Evolutionary conservation across 1,140 invertebrate genomes (phyloP).

Genomic region (Drosophila pachea): DNA sequence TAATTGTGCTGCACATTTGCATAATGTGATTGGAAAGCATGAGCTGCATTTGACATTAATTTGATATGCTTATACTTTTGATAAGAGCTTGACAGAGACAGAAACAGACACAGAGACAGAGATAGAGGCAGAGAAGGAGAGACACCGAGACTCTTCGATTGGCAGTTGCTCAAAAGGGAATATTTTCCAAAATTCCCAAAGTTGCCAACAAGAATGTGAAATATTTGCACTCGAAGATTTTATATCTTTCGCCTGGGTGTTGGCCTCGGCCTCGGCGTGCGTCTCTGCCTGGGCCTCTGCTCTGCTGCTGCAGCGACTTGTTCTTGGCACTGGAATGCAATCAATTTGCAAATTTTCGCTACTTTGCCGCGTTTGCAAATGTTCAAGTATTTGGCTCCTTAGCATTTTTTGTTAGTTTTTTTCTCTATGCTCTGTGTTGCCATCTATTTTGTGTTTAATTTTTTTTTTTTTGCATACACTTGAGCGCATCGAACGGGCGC

Average conservation of each 20-base stretch:
- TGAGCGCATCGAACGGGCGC: constrained; percentile 62
- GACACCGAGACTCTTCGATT: constrained; percentile 21
- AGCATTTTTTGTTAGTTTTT: constrained; percentile 51
- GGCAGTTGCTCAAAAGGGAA: constrained; percentile 26
- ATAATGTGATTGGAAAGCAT: constrained; percentile 59
- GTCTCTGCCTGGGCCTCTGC: constrained; percentile 17
- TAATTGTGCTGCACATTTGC: constrained; percentile 61
- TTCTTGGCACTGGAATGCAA: constrained; percentile 74
- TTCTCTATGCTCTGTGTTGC: constrained; percentile 15
- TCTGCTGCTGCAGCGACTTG: constrained; percentile 11
- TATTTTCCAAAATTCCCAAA: constrained; percentile 52
- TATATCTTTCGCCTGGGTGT: constrained; percentile 35
- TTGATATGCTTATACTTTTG: constrained; percentile 46
- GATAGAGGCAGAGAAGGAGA: too few species aligned
- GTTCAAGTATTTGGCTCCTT: constrained; percentile 74
- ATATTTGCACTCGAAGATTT: constrained; percentile 59
- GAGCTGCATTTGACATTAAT: constrained; percentile 39
- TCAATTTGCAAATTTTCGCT: constrained; percentile 78
- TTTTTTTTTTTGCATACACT: constrained; percentile 59
- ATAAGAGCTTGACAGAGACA: constrained; percentile 6
- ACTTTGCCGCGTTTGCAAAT: constrained; percentile 77
- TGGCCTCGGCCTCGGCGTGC: constrained; percentile 12
- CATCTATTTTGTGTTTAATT: constrained; percentile 59
- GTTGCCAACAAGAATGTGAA: constrained; percentile 61
- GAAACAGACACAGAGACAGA: too few species aligned